Base-by-base conservation (phyloP, 2,888 invertebrate species). In the Apotomis betuletana region DNA sequence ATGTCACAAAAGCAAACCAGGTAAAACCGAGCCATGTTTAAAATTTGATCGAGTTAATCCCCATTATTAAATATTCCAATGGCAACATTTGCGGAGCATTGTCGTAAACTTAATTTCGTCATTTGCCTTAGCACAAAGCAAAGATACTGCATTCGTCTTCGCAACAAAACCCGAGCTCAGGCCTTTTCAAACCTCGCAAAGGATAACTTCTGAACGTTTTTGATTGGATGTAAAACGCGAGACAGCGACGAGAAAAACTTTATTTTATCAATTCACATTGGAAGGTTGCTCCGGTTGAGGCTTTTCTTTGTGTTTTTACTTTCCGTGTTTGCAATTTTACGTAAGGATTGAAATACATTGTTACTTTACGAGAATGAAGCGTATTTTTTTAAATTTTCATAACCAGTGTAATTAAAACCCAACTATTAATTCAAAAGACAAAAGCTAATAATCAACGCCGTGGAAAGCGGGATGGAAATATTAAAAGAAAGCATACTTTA, bases 221-320 rank as follows among this genome's bases (percentile, higher is more conserved):
- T 73, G 73, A 74, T 74, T 74, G 73, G 73, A 74, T 73, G 69
- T 74, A 74, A 74, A 74, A 72, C 69, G 69, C 69, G 74, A 74
- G 72, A 69, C 69, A 72, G 67, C 67, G 58, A 65, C 59, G 63
- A 67, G 71, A 69, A 54, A 52, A 65, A 71, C 72, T 67, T 74
- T 67, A 57, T 74, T 69, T 61, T 74, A 73, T 74, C 69, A 74
- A 67, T 72, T 63, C 57, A 54, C 58, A 52, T 67, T 58, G 51
- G 51, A 62, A 71, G 57, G 61, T 62, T 63, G 67, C 62, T 67
- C 58, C 58, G 44, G 51, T 52, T 57, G 6, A 67, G 58, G 67
- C 13, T 36, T 67, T 52, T 36, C 65, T 60, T 59, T 65, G 60
- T 65, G 58, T 71, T 61, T 67, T 15, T 60, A 38, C 55, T 61